Conservation (phyloP, 2,888 invertebrate species). For the Ethmia dodecea region DNA sequence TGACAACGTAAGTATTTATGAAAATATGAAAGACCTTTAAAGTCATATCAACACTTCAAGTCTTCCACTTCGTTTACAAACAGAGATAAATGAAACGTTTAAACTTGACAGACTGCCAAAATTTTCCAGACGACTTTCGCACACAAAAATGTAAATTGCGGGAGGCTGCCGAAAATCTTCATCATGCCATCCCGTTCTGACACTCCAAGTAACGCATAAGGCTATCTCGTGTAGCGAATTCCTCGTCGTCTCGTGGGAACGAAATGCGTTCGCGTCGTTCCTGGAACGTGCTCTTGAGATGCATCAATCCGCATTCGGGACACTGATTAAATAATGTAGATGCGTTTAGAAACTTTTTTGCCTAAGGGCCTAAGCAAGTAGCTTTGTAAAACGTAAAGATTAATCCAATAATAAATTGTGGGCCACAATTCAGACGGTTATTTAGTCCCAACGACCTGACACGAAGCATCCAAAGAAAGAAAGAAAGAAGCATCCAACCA, state of each 20-base stretch:
- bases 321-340: constrained; percentile 7
- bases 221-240: constrained; percentile 41
- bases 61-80: too few species aligned
- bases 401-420: too few species aligned
- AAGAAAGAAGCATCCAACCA: neutral
- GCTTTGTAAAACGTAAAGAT: too few species aligned
- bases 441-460: too few species aligned
- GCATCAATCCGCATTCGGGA: constrained; percentile 52
- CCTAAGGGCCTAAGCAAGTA: too few species aligned
- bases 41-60: too few species aligned
- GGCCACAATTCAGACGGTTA: too few species aligned
- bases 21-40: too few species aligned
- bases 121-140: constrained; percentile 30
- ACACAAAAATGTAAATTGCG: constrained; percentile 47
- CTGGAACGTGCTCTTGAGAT: constrained; percentile 58
- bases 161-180: constrained; percentile 18
- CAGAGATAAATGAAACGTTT: constrained; percentile 22
- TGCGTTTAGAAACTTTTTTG: neutral
- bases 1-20: too few species aligned
- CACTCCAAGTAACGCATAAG: constrained; percentile 20
- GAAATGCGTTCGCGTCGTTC: constrained; percentile 51
- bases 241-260: constrained; percentile 63
- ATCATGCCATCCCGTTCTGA: constrained; percentile 22
- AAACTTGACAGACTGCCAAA: constrained; percentile 14
- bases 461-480: too few species aligned